A percentile compares a stretch with the other conserved stretches of the same genome.
Conservation (phyloP, 2,113 vertebrate species). For the Hippoglossus stenolepis region DNA sequence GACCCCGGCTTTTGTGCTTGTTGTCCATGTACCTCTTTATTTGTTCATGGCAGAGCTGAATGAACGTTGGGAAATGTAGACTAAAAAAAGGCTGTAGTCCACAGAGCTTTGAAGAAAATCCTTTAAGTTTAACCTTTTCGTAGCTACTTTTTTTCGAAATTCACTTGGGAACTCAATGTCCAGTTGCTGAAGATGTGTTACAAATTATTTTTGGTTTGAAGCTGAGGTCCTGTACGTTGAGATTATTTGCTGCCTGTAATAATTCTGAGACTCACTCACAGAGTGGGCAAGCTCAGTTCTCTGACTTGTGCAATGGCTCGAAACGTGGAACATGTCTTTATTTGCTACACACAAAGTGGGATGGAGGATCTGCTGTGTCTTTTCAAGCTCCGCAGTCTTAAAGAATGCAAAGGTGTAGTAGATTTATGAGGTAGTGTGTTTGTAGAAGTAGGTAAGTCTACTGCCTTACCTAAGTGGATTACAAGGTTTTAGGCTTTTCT, state of each 20-base stretch:
- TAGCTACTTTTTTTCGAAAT: slow-evolving; percentile 9
- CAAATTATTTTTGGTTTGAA: slow-evolving; percentile 36
- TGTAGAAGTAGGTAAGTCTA: slow-evolving; percentile 75
- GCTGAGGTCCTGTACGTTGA: slow-evolving; percentile 23
- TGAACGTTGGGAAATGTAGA: slow-evolving; percentile 25
- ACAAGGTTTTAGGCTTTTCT: slow-evolving; percentile 82
- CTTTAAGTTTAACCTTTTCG: slow-evolving; percentile 32
- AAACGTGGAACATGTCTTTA: slow-evolving; percentile 57
- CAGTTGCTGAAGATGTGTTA: slow-evolving; percentile 39
- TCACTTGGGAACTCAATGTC: slow-evolving; percentile 37
- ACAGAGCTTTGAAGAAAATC: slow-evolving; percentile 37
- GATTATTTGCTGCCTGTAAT: slow-evolving; percentile 18
- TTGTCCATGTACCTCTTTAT: slow-evolving; percentile 55
- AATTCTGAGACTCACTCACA: slow-evolving; percentile 41
- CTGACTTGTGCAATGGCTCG: slow-evolving; percentile 57
- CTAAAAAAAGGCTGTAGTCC: slow-evolving; percentile 38
- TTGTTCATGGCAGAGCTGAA: slow-evolving; percentile 38
- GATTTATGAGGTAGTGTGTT: slow-evolving; percentile 77
- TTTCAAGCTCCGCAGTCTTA: slow-evolving; percentile 41
- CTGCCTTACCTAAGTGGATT: slow-evolving; percentile 81
- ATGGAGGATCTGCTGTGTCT: slow-evolving; percentile 46
- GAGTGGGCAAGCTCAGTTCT: slow-evolving; percentile 33
- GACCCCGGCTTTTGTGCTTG: slow-evolving; percentile 54
- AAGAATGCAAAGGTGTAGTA: slow-evolving; percentile 63
- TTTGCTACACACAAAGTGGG: slow-evolving; percentile 58